Conservation (phyloP, 2,888 invertebrate species). For the Halocaridina rubra region DNA sequence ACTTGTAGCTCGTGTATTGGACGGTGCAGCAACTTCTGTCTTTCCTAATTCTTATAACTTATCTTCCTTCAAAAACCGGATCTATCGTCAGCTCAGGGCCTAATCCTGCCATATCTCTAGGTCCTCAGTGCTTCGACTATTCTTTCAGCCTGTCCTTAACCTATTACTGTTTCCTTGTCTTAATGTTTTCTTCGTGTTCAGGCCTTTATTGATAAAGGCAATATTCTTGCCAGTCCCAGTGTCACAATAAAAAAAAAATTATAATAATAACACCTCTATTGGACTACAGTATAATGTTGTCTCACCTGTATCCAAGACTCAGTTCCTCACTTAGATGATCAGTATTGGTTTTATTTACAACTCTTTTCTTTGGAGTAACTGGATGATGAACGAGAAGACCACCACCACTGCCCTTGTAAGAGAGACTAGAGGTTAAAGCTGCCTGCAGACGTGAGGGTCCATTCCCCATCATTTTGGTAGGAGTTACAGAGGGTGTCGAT, state of each 20-base stretch:
- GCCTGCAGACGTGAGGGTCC: not conserved
- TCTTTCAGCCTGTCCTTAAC: too few species aligned
- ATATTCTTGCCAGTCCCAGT: too few species aligned
- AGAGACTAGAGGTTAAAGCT: slow-evolving; percentile 7
- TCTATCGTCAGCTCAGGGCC: too few species aligned
- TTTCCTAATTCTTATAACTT: too few species aligned
- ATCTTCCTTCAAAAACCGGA: not conserved
- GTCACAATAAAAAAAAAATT: not conserved
- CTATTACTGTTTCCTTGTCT: too few species aligned
- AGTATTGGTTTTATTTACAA: slow-evolving; percentile 44
- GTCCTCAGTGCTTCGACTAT: too few species aligned
- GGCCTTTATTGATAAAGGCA: too few species aligned
- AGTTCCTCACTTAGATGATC: slow-evolving; percentile 63
- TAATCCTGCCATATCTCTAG: too few species aligned
- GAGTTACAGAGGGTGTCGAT: slow-evolving; percentile 30
- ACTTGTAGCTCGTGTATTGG: too few species aligned
- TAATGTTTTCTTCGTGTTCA: too few species aligned
- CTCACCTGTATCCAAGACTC: slow-evolving; percentile 55
- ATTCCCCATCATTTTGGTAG: not conserved
- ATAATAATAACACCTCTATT: too few species aligned
- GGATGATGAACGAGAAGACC: slow-evolving; percentile 57
- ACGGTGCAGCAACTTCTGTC: not conserved
- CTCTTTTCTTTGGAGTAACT: slow-evolving; percentile 46
- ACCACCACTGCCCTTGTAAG: slow-evolving; percentile 40
- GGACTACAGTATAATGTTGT: too few species aligned